Evolutionary conservation across 2,113 vertebrate genomes (phyloP).

Genomic region (Podarcis raffonei): DNA sequence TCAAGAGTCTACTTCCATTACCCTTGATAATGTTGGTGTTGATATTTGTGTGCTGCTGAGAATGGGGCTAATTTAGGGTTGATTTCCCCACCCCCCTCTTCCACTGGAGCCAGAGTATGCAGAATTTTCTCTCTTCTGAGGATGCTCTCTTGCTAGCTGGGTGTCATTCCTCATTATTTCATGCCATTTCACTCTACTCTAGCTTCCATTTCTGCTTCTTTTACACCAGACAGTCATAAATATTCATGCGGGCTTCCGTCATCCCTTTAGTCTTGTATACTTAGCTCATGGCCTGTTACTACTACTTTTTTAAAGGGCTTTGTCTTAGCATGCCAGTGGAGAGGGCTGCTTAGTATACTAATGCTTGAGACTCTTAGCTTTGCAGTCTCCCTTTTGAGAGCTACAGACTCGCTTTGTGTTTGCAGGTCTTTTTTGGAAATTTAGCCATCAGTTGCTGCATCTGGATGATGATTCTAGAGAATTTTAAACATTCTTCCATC

Average conservation of each 20-base stretch:
- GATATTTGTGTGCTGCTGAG: background rate
- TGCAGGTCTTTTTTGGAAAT: background rate
- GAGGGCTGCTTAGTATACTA: conserved; percentile 45
- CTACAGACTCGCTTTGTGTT: background rate
- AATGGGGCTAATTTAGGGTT: conserved; percentile 1
- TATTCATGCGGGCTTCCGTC: conserved; percentile 57
- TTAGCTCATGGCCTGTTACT: conserved; percentile 42
- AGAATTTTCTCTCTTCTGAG: background rate
- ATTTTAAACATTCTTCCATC: background rate
- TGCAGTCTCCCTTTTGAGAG: background rate
- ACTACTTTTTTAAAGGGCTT: conserved; percentile 16
- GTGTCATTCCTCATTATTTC: conserved; percentile 55
- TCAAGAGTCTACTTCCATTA: too few relatives aligned
- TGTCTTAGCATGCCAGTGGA: conserved; percentile 23
- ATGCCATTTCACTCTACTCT: conserved; percentile 10
- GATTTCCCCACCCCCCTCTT: background rate
- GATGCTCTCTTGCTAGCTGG: conserved; percentile 42
- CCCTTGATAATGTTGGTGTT: too few relatives aligned
- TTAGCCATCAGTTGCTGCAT: background rate
- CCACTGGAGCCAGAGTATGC: background rate
- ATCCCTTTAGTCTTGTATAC: conserved; percentile 42
- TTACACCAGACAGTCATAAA: conserved; percentile 69
- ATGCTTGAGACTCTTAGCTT: conserved; percentile 17
- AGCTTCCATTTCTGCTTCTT: conserved; percentile 59
- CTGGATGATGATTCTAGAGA: background rate